Percentiles rank a stretch among this genome's conserved stretches.
Conservation (phyloP, 1,140 invertebrate species). For the Drosophila novamexicana region DNA sequence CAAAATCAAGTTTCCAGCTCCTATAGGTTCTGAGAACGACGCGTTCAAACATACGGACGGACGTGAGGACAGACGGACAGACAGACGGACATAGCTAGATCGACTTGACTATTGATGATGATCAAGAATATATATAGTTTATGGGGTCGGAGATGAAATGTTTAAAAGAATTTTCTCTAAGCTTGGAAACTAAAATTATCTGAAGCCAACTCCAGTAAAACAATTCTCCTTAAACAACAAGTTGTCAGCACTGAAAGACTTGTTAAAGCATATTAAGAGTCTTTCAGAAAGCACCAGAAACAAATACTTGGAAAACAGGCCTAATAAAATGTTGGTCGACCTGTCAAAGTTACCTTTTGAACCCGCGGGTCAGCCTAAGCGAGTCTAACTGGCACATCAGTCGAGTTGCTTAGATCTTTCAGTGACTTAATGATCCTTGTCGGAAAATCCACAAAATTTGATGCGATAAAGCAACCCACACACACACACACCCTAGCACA, state of each 20-base stretch:
- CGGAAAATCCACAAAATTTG: slow-evolving; percentile 16
- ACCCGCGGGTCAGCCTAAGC: neutral
- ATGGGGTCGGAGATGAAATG: too few relatives aligned
- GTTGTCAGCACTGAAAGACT: neutral
- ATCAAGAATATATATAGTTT: too few relatives aligned
- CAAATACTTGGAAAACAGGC: neutral
- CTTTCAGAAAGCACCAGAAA: neutral
- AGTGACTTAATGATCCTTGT: slow-evolving; percentile 64
- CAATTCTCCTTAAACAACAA: neutral
- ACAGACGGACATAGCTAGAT: too few relatives aligned
- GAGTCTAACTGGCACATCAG: slow-evolving; percentile 27
- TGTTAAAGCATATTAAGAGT: neutral
- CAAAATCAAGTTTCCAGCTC: too few relatives aligned
- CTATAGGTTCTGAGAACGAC: too few relatives aligned
- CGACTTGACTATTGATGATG: too few relatives aligned
- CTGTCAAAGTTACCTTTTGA: slow-evolving; percentile 3
- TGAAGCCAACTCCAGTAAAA: neutral
- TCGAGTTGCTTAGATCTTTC: slow-evolving; percentile 33
- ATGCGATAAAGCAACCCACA: slow-evolving; percentile 26
- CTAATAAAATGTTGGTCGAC: slow-evolving; percentile 10
- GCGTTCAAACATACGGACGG: too few relatives aligned
- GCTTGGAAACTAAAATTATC: too few relatives aligned
- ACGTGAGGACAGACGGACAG: too few relatives aligned
- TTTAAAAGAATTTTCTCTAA: too few relatives aligned
- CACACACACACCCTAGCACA: slow-evolving; percentile 15